Base-by-base conservation (phyloP, 2,113 vertebrate species). In the Seriola aureovittata region DNA sequence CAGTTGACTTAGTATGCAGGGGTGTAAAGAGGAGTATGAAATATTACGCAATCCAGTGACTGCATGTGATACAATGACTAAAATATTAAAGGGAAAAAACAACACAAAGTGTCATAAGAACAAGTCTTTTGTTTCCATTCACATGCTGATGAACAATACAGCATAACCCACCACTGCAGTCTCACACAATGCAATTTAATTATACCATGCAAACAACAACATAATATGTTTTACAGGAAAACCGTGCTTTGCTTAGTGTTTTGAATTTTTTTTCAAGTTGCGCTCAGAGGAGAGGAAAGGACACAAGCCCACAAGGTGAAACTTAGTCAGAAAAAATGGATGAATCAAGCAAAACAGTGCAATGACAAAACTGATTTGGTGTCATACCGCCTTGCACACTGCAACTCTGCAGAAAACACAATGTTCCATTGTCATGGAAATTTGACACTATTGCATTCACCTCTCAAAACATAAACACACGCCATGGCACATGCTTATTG, bases 331-430 rank as follows among this genome's bases (percentile, higher is more conserved):
- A n/a, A 82, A 88, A 88, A 91, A 87, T 55, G 13, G 75, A 73
- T 82, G 84, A 89, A 89, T 81, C 75, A 69, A 82, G 85, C 57
- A 84, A 86, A 87, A 89, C 58, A 62, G 75, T 63, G 77, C 78
- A 71, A 73, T 81, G 86, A 86, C 79, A 85, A 40, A 85, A 75
- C 54, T 71, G 81, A 90, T 87, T 72, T 42, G 50, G 60, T 54
- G 60, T 80, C 77, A 57, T 46, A 34, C 46, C 9, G 57, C 48
- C 54, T 58, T 57, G 65, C 73, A 75, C 66, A 81, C 72, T 84
- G 76, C 82, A 87, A 90, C 72, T 83, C 81, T 82, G 90, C 90
- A 91, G 54, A 91, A 92, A 93, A 86, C 81, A 90, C 60, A 81
- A 82, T 92, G 83, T 85, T 38, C 57, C 73, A 78, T 87, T 90